Evolutionary conservation across 2,888 invertebrate species (phyloP).

Genomic region (Tetranychus piercei): DNA sequence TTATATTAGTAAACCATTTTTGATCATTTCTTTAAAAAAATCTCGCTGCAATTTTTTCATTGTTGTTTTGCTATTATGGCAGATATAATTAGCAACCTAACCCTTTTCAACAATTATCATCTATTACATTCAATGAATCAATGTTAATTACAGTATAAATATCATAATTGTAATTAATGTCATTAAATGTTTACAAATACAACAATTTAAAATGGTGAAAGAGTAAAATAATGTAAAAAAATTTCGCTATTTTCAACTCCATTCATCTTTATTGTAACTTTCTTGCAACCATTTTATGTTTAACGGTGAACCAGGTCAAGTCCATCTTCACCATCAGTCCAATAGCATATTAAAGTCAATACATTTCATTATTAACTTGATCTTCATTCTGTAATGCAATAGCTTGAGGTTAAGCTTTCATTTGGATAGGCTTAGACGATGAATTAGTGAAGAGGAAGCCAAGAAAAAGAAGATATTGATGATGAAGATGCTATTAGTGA

Average conservation of each 20-base stretch:
- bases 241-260: neutral
- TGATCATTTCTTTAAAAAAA: no score
- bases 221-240: neutral
- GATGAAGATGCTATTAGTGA: neutral
- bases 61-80: neutral
- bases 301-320: neutral
- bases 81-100: neutral
- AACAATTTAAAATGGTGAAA: neutral
- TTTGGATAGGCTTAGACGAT: neutral
- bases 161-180: neutral
- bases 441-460: neutral
- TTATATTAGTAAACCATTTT: no score
- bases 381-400: neutral
- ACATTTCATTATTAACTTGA: no score
- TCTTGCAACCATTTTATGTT: neutral
- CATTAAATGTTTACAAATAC: no score
- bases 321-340: neutral
- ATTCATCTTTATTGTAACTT: neutral
- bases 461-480: neutral
- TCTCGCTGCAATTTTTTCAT: no score
- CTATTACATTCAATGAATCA: neutral
- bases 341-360: no score
- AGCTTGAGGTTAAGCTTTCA: conserved; percentile 1
- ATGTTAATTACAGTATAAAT: neutral
- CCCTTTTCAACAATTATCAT: neutral